Base-by-base conservation (phyloP, 2,113 vertebrate genomes). In the Turdus rufiventris region DNA sequence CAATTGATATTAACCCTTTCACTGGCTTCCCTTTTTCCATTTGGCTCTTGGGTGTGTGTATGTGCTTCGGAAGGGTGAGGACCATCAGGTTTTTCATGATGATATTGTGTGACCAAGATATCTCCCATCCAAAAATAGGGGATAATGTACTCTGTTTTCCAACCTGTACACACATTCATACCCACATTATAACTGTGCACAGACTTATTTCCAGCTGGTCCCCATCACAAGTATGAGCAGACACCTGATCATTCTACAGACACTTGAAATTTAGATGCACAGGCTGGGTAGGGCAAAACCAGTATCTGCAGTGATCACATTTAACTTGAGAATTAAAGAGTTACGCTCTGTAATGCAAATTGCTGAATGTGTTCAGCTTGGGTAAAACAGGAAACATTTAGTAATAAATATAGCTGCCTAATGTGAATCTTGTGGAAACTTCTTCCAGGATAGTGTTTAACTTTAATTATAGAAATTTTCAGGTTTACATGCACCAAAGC, bases 391-490 rank as follows among this genome's bases (percentile, higher is more conserved):
- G 90, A 93, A 71, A 45, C 15, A 23, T 79, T 67, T 76, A 76
- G 62, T 73, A 88, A 82, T 68, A 79, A 92, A 48, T 95, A 78
- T 43, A 63, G 54, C 62, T 72, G 53, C 62, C 62, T 88, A 56
- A 60, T 72, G 28, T 63, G 54, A 81, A 38, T 90, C 40, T 83
- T 75, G 36, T 0, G 1, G 54, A 85, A 91, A 65, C 67, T 76
- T 79, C 48, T 75, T 90, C 36, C 34, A 84, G 38, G 47, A 42
- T 8, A 67, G n/a, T 4, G 9, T 65, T 84, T 84, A 51, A 53
- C 31, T 86, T 86, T 42, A 56, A 85, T 80, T 80, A 76, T 53
- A 45, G 61, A 65, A 45, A 8, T 7, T 61, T 91, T 71, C n/a
- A 40, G 58, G 42, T 93, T 90, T 71, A 33, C 15, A 5, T 48